These are phyloP conservation scores for Sepiola atlantica DNA, from an alignment of 2,888 invertebrate genomes.

Conservation along the genomic window DNA sequence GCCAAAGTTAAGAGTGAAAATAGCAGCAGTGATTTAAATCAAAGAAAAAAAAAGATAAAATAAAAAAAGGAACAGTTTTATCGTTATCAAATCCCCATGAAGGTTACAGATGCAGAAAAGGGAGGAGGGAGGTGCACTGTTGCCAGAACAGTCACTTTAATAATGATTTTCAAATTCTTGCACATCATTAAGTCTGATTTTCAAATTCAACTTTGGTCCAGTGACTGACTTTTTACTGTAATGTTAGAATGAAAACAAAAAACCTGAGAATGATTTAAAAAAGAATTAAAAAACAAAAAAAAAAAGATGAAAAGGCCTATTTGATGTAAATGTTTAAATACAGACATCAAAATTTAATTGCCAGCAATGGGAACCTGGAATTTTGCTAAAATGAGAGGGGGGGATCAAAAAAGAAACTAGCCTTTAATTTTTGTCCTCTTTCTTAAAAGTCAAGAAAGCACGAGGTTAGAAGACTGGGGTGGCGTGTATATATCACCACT, in stretches of 20 bases:
- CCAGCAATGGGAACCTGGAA: neutral
- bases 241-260: neutral
- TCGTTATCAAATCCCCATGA: too few species aligned
- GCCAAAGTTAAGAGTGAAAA: neutral
- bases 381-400: neutral
- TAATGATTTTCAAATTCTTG: neutral
- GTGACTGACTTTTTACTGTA: neutral
- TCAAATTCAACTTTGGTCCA: neutral
- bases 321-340: neutral
- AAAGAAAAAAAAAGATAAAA: too few species aligned
- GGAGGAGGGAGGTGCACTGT: too few species aligned
- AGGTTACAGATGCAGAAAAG: too few species aligned
- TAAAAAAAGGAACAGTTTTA: too few species aligned
- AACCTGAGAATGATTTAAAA: constrained; percentile 32
- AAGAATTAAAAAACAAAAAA: too few species aligned
- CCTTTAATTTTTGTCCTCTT: neutral
- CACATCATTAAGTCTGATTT: neutral
- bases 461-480: neutral
- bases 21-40: neutral
- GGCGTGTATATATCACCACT: neutral
- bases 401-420: neutral
- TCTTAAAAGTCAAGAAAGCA: neutral
- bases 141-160: too few species aligned
- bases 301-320: neutral
- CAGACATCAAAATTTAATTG: neutral